Evolutionary conservation across 2,113 vertebrate genomes (phyloP).

Genomic region (Marmota flaviventris): DNA sequence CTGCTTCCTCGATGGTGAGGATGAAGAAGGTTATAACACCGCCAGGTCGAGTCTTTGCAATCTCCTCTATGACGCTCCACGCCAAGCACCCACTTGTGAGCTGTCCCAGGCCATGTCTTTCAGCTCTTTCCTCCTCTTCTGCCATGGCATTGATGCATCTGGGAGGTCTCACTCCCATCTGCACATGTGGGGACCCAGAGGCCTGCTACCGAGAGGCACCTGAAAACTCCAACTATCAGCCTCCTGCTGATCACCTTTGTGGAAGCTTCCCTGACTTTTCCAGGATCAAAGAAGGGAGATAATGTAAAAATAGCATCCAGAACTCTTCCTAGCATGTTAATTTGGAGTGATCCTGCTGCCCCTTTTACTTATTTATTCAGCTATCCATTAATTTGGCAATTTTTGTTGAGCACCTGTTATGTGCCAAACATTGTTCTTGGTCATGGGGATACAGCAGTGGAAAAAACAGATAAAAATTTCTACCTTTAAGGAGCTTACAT

Average conservation of each 20-base stretch:
- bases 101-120: background rate
- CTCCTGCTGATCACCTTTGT: background rate
- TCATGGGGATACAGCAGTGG: background rate
- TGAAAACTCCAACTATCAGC: background rate
- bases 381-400: background rate
- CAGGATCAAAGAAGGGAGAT: background rate
- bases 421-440: background rate
- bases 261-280: background rate
- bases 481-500: background rate
- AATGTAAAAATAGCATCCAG: background rate
- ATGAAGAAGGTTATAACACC: background rate
- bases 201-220: background rate
- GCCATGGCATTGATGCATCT: no score
- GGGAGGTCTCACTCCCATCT: background rate
- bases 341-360: background rate
- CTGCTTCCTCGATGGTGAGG: background rate
- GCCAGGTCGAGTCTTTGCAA: fast-evolving
- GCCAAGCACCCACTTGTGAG: no score
- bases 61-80: fast-evolving
- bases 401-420: background rate
- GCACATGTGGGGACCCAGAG: no score
- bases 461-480: background rate
- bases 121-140: background rate
- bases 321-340: background rate
- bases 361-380: background rate